These are phyloP conservation scores for Conger conger DNA, from an alignment of 2,113 vertebrate species.

Conservation along the genomic window DNA sequence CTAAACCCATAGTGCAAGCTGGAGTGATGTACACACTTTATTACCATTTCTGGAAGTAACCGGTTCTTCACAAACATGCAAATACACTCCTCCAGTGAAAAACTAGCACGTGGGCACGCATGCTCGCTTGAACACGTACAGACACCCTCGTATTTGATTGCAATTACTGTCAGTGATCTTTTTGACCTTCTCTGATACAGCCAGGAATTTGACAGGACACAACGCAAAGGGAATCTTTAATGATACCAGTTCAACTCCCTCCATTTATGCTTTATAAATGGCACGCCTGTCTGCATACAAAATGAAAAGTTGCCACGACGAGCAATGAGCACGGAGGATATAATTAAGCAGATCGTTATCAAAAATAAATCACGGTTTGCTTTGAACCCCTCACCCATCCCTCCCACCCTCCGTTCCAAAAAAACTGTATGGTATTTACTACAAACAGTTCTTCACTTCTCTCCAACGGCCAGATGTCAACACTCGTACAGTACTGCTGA, in stretches of 20 bases:
- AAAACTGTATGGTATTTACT: not conserved
- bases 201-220: conserved; percentile 15
- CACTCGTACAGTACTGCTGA: not conserved
- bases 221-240: conserved; percentile 9
- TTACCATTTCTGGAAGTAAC: not conserved
- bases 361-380: not conserved
- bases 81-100: not conserved
- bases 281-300: not conserved
- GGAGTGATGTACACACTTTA: not conserved
- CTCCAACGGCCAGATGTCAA: not conserved
- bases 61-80: not conserved
- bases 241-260: conserved; percentile 4
- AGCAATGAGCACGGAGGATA: not conserved
- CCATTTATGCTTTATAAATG: conserved; percentile 19
- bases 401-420: not conserved
- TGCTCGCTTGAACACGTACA: not conserved
- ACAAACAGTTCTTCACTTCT: not conserved
- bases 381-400: not conserved
- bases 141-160: conserved; percentile 14
- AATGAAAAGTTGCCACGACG: not conserved
- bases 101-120: not conserved
- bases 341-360: not conserved
- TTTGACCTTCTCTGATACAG: not conserved
- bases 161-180: conserved; percentile 26
- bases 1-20: not conserved